Evolutionary conservation across 2,888 invertebrate genomes (phyloP).

Genomic region (Hypsopygia costalis): DNA sequence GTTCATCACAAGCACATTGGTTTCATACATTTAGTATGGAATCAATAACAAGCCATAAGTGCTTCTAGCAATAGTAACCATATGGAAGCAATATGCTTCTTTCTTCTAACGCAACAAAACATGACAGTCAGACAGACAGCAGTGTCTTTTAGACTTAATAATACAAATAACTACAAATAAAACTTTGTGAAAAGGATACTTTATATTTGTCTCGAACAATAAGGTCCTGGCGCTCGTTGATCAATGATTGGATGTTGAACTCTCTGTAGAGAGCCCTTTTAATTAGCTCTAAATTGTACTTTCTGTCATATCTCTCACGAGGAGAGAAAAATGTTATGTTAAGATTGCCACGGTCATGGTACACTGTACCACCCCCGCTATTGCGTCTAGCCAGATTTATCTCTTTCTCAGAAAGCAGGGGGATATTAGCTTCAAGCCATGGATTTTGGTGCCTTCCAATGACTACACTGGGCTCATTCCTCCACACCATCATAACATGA

Average conservation of each 20-base stretch:
- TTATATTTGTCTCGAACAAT: constrained; percentile 88
- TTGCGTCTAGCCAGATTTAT: constrained; percentile 92
- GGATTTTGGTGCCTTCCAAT: constrained; percentile 98
- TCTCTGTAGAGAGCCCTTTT: constrained; percentile 89
- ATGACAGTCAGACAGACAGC: too few relatives aligned
- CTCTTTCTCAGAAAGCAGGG: constrained; percentile 82
- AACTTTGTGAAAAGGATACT: constrained; percentile 84
- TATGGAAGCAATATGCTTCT: too few relatives aligned
- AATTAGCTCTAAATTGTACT: constrained; percentile 93
- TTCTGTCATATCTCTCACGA: constrained; percentile 90
- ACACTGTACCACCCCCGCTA: constrained; percentile 98
- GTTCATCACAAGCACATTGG: too few relatives aligned
- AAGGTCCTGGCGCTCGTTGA: constrained; percentile 93
- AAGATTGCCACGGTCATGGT: constrained; percentile 96
- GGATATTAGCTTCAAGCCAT: constrained; percentile 94
- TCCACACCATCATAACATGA: constrained; percentile 94
- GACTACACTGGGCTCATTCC: constrained; percentile 96
- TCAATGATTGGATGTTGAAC: constrained; percentile 88
- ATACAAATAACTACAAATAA: too few relatives aligned
- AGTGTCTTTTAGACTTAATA: too few relatives aligned
- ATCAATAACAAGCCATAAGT: too few relatives aligned
- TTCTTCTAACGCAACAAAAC: too few relatives aligned
- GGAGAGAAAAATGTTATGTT: constrained; percentile 96
- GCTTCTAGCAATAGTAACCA: too few relatives aligned
- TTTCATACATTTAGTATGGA: too few relatives aligned